phyloP scores from a whole-genome alignment of 1,140 invertebrate genomes.

The Tetragonula clypearis region DNA sequence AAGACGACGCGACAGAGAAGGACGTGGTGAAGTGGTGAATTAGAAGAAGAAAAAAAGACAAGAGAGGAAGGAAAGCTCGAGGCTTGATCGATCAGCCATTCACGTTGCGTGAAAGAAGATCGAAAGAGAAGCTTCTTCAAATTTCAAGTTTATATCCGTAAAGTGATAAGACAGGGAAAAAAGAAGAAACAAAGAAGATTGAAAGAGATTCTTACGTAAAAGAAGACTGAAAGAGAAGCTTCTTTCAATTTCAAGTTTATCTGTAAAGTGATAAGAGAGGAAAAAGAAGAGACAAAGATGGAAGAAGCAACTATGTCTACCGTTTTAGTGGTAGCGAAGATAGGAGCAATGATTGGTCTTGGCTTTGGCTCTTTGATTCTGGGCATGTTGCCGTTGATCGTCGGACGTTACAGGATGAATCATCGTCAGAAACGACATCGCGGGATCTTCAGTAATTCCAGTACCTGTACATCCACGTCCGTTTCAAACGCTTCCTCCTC shows the following conservation, averaged over 20 bases:
- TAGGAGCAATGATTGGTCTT: slow-evolving; percentile 83
- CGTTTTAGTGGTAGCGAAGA: slow-evolving; percentile 79
- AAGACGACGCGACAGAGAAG: background rate
- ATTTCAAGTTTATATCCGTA: no score
- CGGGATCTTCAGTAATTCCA: slow-evolving; percentile 73
- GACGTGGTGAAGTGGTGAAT: slow-evolving; percentile 30
- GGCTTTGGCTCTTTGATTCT: slow-evolving; percentile 82
- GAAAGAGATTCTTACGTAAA: no score
- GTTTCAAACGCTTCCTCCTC: slow-evolving; percentile 54
- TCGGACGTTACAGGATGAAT: slow-evolving; percentile 77
- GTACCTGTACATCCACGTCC: slow-evolving; percentile 68
- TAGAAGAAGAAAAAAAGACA: background rate
- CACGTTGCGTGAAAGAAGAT: no score
- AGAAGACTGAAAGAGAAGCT: no score
- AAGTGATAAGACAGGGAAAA: no score
- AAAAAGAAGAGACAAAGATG: slow-evolving; percentile 27
- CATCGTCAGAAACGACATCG: slow-evolving; percentile 64
- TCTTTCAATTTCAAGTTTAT: no score
- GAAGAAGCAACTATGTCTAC: slow-evolving; percentile 50
- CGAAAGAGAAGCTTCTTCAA: no score
- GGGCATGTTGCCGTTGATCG: slow-evolving; percentile 82
- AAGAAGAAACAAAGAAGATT: no score
- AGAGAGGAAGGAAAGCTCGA: background rate
- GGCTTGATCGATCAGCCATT: background rate
- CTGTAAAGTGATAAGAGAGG: background rate